phyloP scores from a whole-genome alignment of 2,113 vertebrate species.

The Protomyctophum bolini region DNA sequence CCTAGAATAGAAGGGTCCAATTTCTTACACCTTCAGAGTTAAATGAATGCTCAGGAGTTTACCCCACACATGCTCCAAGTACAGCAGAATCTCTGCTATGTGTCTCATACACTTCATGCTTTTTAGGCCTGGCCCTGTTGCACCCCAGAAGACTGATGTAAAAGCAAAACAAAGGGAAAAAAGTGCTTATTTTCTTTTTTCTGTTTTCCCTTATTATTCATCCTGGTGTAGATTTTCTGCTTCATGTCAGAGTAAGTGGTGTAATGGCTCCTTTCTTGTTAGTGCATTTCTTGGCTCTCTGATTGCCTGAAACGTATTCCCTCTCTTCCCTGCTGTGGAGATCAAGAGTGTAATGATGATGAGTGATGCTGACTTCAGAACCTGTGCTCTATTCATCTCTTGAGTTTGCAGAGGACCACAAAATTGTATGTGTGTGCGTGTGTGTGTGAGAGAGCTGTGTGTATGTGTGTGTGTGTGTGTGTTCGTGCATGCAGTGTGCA shows the following conservation, averaged over 20 bases:
- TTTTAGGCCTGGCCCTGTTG: constrained; percentile 21
- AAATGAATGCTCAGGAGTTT: not conserved
- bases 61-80: constrained; percentile 15
- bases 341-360: constrained; percentile 63
- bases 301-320: constrained; percentile 64
- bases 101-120: constrained; percentile 57
- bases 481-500: constrained; percentile 26
- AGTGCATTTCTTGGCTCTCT: constrained; percentile 51
- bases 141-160: constrained; percentile 29
- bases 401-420: constrained; percentile 65
- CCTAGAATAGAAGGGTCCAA: too few relatives aligned
- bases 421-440: not conserved
- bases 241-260: constrained; percentile 60
- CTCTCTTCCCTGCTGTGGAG: constrained; percentile 52
- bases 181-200: constrained; percentile 43
- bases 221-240: constrained; percentile 53
- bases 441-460: constrained; percentile 9
- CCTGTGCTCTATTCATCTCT: constrained; percentile 66
- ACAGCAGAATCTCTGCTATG: constrained; percentile 48
- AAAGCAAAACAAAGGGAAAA: constrained; percentile 27
- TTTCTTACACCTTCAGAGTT: not conserved
- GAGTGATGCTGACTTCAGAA: constrained; percentile 70
- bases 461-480: constrained; percentile 11
- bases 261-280: constrained; percentile 55
- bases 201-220: constrained; percentile 46